A percentile compares a stretch with the other conserved stretches of the same genome.
phyloP scores from a whole-genome alignment of 1,140 invertebrate genomes.

The Halesus radiatus region DNA sequence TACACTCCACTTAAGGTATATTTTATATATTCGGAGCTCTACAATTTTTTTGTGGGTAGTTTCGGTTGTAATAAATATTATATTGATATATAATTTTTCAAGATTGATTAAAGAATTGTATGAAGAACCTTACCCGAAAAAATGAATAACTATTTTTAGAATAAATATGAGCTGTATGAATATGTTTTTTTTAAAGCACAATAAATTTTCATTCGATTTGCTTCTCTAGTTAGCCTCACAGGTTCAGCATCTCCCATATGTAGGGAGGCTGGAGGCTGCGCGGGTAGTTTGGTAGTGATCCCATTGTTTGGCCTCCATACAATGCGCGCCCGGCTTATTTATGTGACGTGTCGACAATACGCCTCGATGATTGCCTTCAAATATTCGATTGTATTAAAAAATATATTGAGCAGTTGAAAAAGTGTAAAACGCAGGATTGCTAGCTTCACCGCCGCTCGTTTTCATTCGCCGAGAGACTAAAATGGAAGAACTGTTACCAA shows the following conservation, averaged over 20 bases:
- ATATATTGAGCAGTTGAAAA: slow-evolving; percentile 35
- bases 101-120: no score
- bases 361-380: slow-evolving; percentile 34
- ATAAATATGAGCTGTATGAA: no score
- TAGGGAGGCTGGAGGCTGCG: background rate
- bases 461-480: background rate
- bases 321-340: slow-evolving; percentile 28
- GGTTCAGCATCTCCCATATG: background rate
- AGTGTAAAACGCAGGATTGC: slow-evolving; percentile 22
- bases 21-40: no score
- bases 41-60: no score
- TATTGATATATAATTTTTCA: no score
- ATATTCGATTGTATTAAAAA: slow-evolving; percentile 34
- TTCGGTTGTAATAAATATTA: no score
- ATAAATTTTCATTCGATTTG: no score
- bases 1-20: no score
- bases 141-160: no score
- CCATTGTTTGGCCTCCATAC: slow-evolving; percentile 23
- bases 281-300: background rate
- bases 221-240: background rate
- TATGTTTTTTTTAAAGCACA: no score
- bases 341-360: slow-evolving; percentile 36
- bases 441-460: background rate
- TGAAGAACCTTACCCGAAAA: no score
- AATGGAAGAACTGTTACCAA: background rate